phyloP scores from a whole-genome alignment of 1,140 invertebrate species.

The Zelostemma sp. region DNA sequence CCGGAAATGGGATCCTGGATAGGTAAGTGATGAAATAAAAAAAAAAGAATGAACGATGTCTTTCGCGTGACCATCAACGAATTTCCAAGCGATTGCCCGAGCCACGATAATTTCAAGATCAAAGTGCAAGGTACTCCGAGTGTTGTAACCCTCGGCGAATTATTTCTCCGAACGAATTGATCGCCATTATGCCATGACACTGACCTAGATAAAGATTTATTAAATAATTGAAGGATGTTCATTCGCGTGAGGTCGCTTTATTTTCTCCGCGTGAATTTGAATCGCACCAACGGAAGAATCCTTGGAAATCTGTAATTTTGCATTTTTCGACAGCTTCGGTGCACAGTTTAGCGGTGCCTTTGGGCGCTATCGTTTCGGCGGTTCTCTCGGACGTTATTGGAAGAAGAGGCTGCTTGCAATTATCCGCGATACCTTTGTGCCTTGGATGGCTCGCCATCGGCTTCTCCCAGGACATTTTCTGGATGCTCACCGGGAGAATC shows the following conservation, averaged over 20 bases:
- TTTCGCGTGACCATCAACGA: too few relatives aligned
- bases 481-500: conserved; percentile 76
- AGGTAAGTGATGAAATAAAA: conserved; percentile 62
- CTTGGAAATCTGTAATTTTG: conserved; percentile 8
- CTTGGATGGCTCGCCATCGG: conserved; percentile 76
- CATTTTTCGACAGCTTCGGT: conserved; percentile 73
- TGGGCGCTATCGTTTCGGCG: conserved; percentile 76
- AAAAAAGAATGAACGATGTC: neutral
- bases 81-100: neutral
- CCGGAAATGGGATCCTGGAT: conserved; percentile 78
- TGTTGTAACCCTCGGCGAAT: conserved; percentile 26
- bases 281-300: too few relatives aligned
- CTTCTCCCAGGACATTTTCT: conserved; percentile 70
- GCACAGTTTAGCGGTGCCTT: conserved; percentile 76
- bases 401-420: conserved; percentile 72
- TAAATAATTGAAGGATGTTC: conserved; percentile 40
- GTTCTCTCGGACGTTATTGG: conserved; percentile 76
- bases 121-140: conserved; percentile 42
- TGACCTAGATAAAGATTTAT: conserved; percentile 55
- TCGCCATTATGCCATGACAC: conserved; percentile 19
- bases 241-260: conserved; percentile 1
- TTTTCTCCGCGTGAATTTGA: conserved; percentile 7
- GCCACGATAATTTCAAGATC: conserved; percentile 21
- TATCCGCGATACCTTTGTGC: conserved; percentile 73
- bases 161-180: conserved; percentile 27